phyloP scores from a whole-genome alignment of 2,113 vertebrate genomes.

The Thymallus thymallus region DNA sequence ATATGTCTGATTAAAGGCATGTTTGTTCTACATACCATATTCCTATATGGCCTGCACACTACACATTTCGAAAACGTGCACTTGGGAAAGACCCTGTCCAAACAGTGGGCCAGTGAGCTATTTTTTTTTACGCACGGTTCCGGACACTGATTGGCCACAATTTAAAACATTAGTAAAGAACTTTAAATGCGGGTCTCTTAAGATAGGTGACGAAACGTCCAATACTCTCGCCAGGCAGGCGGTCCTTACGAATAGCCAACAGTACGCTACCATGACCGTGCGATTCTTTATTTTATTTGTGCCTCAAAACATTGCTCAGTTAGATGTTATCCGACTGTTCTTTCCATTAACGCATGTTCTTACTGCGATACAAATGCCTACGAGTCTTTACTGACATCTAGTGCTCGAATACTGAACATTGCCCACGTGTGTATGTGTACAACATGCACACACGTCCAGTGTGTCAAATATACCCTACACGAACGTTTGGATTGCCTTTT shows the following conservation, averaged over 20 bases:
- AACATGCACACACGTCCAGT: too few relatives aligned
- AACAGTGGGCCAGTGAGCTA: too few relatives aligned
- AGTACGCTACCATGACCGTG: not conserved
- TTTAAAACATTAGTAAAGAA: not conserved
- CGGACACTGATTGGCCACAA: not conserved
- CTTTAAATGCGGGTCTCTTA: not conserved
- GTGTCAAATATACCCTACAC: too few relatives aligned
- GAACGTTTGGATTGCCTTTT: too few relatives aligned
- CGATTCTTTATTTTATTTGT: not conserved
- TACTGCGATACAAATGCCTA: not conserved
- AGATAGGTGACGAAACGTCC: not conserved
- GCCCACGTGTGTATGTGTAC: not conserved
- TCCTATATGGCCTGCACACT: too few relatives aligned
- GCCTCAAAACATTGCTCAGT: not conserved
- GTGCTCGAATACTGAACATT: constrained; percentile 4
- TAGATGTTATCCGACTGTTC: not conserved
- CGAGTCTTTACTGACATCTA: constrained; percentile 46
- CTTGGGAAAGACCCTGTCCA: too few relatives aligned
- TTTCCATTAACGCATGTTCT: not conserved
- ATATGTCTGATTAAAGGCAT: too few relatives aligned
- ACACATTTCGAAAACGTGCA: too few relatives aligned
- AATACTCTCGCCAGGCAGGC: not conserved
- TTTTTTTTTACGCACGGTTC: not conserved
- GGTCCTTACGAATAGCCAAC: not conserved
- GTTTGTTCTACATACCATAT: too few relatives aligned